Conservation (phyloP, 1,140 invertebrate genomes). For the Andricus grossulariae region DNA sequence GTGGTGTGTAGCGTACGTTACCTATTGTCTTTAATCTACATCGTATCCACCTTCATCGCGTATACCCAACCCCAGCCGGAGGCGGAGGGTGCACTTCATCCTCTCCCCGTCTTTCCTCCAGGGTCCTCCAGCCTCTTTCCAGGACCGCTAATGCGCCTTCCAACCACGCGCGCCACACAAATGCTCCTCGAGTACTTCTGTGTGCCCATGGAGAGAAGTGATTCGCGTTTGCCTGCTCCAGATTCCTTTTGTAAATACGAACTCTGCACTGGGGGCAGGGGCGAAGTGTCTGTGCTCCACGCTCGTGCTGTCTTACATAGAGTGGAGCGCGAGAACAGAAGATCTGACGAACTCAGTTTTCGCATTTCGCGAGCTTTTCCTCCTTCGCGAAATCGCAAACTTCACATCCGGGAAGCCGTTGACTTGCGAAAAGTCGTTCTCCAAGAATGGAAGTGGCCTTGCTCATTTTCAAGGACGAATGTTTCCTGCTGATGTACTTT, state of each 20-base stretch:
- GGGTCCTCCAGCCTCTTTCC: slow-evolving; percentile 41
- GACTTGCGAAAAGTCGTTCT: slow-evolving; percentile 21
- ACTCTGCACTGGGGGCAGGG: not conserved
- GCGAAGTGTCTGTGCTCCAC: not conserved
- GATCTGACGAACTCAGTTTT: slow-evolving; percentile 29
- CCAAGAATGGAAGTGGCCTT: slow-evolving; percentile 18
- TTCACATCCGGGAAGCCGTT: slow-evolving; percentile 11
- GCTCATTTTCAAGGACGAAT: slow-evolving; percentile 25
- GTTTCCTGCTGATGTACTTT: slow-evolving; percentile 20
- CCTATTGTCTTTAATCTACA: slow-evolving; percentile 46
- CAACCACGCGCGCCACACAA: slow-evolving; percentile 48
- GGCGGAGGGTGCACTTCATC: slow-evolving; percentile 16
- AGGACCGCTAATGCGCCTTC: slow-evolving; percentile 56
- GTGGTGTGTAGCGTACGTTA: slow-evolving; percentile 55
- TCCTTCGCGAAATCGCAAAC: slow-evolving; percentile 9
- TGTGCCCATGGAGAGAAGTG: slow-evolving; percentile 39
- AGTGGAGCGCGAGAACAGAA: not conserved
- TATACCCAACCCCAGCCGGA: not conserved
- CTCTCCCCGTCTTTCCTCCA: slow-evolving; percentile 35
- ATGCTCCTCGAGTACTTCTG: slow-evolving; percentile 48
- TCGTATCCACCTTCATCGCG: slow-evolving; percentile 27
- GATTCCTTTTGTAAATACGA: slow-evolving; percentile 62
- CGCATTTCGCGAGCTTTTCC: slow-evolving; percentile 14
- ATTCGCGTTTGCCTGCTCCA: slow-evolving; percentile 56
- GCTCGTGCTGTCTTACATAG: not conserved